Percentiles rank a stretch among this genome's conserved stretches.
Conservation (phyloP, 2,113 vertebrate species). For the Bagarius yarrelli region DNA sequence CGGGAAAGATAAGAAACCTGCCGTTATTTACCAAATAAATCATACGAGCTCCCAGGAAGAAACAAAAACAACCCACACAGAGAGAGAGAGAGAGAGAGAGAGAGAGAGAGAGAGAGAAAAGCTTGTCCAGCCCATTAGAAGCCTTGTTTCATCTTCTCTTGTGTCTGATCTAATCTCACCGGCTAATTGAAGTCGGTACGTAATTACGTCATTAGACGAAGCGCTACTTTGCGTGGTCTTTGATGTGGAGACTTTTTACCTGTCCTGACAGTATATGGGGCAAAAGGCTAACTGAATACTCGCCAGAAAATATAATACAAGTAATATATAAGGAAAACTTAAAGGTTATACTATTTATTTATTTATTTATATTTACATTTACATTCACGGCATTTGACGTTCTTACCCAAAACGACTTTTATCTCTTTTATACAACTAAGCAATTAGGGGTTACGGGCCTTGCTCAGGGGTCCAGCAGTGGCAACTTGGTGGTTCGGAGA, state of each 20-base stretch:
- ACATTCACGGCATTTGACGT: no score
- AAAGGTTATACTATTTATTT: no score
- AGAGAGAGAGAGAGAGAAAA: not conserved
- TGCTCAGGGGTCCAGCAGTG: no score
- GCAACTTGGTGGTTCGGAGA: no score
- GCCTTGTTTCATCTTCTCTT: conserved; percentile 47
- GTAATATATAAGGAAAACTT: no score
- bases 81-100: not conserved
- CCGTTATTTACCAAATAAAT: conserved; percentile 21
- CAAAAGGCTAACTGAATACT: no score
- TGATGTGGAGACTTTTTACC: conserved; percentile 41
- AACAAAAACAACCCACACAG: not conserved
- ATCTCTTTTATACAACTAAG: no score
- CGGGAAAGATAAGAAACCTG: not conserved
- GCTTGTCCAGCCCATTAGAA: conserved; percentile 43
- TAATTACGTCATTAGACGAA: conserved; percentile 51
- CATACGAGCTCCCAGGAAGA: not conserved
- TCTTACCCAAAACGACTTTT: no score
- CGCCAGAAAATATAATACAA: no score
- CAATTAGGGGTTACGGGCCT: no score
- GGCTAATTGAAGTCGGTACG: conserved; percentile 49
- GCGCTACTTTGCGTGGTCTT: conserved; percentile 26
- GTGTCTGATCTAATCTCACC: conserved; percentile 44
- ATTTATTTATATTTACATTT: no score
- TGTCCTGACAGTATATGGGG: not conserved